Conservation (phyloP, 2,888 invertebrate species). For the Heliconius charithonia region DNA sequence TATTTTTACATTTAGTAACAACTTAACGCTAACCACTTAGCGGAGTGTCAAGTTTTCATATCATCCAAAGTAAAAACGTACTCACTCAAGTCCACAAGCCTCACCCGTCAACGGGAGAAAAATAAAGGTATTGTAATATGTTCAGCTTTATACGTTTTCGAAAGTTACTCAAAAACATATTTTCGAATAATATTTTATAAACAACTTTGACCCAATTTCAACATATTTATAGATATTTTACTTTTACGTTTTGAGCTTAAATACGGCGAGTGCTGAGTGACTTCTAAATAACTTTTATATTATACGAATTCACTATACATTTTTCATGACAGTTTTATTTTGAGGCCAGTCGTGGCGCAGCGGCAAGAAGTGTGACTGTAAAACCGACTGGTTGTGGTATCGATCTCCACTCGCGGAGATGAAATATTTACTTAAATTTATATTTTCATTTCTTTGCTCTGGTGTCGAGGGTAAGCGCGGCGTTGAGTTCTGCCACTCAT, state of each 20-base stretch:
- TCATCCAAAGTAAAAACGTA: constrained; percentile 1
- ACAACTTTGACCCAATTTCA: constrained; percentile 10
- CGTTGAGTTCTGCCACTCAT: no score
- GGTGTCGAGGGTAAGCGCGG: no score
- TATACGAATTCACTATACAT: constrained; percentile 54
- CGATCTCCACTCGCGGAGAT: no score
- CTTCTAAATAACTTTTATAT: constrained; percentile 58
- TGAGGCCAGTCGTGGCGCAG: no score
- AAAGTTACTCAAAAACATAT: constrained; percentile 12
- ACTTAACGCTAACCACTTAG: constrained; percentile 12
- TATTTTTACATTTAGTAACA: constrained; percentile 16
- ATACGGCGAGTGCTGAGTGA: constrained; percentile 50
- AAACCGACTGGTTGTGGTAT: no score
- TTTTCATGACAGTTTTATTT: constrained; percentile 56
- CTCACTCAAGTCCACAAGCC: neutral
- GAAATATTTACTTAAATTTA: no score
- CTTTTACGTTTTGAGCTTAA: constrained; percentile 3
- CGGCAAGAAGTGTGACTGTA: no score
- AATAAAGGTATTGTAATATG: constrained; percentile 9
- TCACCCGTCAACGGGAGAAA: neutral
- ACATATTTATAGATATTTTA: constrained; percentile 33
- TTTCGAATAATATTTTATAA: constrained; percentile 5
- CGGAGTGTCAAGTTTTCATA: constrained; percentile 2
- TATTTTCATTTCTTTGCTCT: no score
- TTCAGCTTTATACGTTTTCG: neutral